A percentile compares a stretch with the other conserved stretches of the same genome.
Evolutionary conservation across 2,797 vertebrate genomes (phyloP).

Genomic region (Sylvia borin): DNA sequence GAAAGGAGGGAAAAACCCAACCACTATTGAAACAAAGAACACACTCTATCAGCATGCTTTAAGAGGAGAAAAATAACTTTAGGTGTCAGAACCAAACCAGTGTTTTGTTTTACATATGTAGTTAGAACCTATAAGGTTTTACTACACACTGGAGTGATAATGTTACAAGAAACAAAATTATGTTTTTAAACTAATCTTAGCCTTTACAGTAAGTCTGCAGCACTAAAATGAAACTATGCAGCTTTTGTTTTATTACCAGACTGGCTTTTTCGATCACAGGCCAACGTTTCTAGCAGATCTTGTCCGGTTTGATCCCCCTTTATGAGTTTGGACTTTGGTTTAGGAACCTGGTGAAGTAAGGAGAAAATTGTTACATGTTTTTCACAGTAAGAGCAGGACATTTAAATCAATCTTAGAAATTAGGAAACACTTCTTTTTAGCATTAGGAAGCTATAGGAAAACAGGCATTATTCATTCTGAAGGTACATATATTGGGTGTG

Average conservation of each 20-base stretch:
- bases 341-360: constrained; percentile 81
- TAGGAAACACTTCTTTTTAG: not conserved
- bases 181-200: not conserved
- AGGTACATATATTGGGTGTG: not conserved
- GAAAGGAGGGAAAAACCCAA: not conserved
- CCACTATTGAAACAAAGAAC: not conserved
- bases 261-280: constrained; percentile 93
- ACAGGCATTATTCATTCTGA: not conserved
- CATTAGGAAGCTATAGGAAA: not conserved
- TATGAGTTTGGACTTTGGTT: constrained; percentile 88
- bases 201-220: not conserved
- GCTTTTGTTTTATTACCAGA: constrained; percentile 79
- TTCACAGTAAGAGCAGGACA: not conserved
- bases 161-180: fast-evolving
- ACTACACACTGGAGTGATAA: not conserved
- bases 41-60: not conserved
- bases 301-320: constrained; percentile 84
- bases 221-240: not conserved
- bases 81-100: not conserved
- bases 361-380: not conserved
- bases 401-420: not conserved
- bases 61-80: not conserved
- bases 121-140: not conserved
- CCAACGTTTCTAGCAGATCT: constrained; percentile 85
- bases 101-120: not conserved